phyloP scores from a whole-genome alignment of 2,113 vertebrate species.

The Stegastes partitus region DNA sequence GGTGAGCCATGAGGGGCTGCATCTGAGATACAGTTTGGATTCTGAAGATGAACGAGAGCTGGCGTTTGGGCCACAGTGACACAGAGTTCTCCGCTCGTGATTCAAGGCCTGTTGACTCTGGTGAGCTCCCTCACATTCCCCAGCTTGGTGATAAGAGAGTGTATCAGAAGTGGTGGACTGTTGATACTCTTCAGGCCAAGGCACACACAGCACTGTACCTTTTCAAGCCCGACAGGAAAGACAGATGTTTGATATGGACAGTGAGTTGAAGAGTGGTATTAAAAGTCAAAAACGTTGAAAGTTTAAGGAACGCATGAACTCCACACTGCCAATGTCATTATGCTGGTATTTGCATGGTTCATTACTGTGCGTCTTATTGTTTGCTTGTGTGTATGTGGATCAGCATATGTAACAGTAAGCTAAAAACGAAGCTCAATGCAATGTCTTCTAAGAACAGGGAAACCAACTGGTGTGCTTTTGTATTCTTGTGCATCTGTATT shows the following conservation, averaged over 20 bases:
- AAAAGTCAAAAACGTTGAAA: background rate
- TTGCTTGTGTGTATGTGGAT: too few relatives aligned
- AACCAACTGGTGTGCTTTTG: too few relatives aligned
- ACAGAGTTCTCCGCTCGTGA: conserved; percentile 11
- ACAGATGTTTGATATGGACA: conserved; percentile 13
- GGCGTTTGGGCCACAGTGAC: background rate
- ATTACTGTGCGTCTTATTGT: background rate
- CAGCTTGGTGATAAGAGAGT: conserved; percentile 77
- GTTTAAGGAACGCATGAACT: background rate
- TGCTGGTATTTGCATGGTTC: background rate
- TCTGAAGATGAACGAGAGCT: conserved; percentile 8
- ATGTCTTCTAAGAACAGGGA: too few relatives aligned
- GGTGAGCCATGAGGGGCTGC: background rate
- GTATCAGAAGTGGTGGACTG: conserved; percentile 58
- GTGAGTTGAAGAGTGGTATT: background rate
- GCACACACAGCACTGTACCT: conserved; percentile 25
- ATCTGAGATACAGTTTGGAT: conserved; percentile 25
- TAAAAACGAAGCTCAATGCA: too few relatives aligned
- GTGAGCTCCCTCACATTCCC: conserved; percentile 73
- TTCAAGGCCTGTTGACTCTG: conserved; percentile 53
- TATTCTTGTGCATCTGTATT: too few relatives aligned
- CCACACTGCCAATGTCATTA: too few relatives aligned
- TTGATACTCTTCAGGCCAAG: conserved; percentile 52
- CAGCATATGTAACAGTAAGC: too few relatives aligned
- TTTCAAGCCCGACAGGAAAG: conserved; percentile 26